Percentiles rank a stretch among this genome's conserved stretches.
Evolutionary conservation across 1,140 invertebrate genomes (phyloP).

Genomic region (Plectrocnemia conspersa): DNA sequence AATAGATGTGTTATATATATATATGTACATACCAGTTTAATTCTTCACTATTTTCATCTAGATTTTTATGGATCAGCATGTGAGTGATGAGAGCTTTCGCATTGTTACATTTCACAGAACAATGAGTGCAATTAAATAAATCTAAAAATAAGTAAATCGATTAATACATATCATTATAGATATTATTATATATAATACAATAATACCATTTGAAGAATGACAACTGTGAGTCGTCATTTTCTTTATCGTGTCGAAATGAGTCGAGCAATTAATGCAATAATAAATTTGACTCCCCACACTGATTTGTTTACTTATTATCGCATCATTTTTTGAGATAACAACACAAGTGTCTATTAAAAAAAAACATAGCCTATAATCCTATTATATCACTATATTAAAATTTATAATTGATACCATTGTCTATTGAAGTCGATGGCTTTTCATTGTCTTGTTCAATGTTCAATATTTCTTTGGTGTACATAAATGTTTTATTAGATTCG

Average conservation of each 20-base stretch:
- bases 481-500: too few relatives aligned
- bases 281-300: slow-evolving; percentile 42
- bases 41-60: slow-evolving; percentile 33
- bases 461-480: too few relatives aligned
- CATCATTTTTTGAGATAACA: neutral
- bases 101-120: slow-evolving; percentile 46
- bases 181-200: neutral
- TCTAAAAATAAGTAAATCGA: slow-evolving; percentile 37
- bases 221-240: slow-evolving; percentile 44
- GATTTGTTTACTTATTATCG: slow-evolving; percentile 23
- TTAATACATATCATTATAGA: neutral
- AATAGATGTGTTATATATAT: neutral
- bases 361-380: neutral
- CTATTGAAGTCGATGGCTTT: neutral
- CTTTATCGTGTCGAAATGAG: slow-evolving; percentile 38
- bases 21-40: slow-evolving; percentile 12
- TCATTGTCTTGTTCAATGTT: too few relatives aligned
- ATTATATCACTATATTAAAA: neutral
- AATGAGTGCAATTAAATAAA: slow-evolving; percentile 48
- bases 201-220: slow-evolving; percentile 34
- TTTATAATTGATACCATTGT: neutral
- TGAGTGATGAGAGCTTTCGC: slow-evolving; percentile 49
- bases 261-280: slow-evolving; percentile 42
- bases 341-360: neutral
- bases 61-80: slow-evolving; percentile 49